These are phyloP conservation scores for Thymelicus sylvestris DNA, from an alignment of 2,888 invertebrate species.

Conservation along the genomic window DNA sequence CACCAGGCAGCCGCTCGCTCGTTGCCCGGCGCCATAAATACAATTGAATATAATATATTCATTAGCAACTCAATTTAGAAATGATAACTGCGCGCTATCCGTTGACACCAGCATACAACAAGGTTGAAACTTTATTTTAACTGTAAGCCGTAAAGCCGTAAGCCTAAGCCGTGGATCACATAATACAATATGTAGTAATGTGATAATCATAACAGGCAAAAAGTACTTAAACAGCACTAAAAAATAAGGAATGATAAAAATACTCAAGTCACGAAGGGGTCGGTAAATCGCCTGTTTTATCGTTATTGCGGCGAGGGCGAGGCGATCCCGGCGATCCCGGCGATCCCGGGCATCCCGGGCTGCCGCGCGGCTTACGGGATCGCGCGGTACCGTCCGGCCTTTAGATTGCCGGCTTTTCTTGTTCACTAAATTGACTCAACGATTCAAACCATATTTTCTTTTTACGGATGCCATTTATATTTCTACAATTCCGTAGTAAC, in stretches of 20 bases:
- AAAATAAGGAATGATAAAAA: constrained; percentile 6
- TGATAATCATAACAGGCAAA: neutral
- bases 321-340: constrained; percentile 4
- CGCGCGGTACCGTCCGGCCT: constrained; percentile 5
- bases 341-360: neutral
- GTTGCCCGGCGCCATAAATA: no score
- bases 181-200: neutral
- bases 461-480: constrained; percentile 2
- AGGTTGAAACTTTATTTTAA: no score
- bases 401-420: constrained; percentile 7
- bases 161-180: no score
- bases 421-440: constrained; percentile 12
- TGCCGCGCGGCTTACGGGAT: constrained; percentile 13
- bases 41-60: no score
- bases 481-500: neutral
- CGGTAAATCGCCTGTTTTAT: constrained; percentile 14
- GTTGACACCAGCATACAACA: no score
- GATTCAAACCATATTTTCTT: constrained; percentile 1
- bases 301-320: constrained; percentile 15
- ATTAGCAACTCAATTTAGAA: no score
- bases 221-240: constrained; percentile 3
- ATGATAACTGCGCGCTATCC: no score
- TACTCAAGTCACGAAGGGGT: constrained; percentile 3
- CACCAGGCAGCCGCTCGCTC: no score
- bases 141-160: no score